phyloP scores from a whole-genome alignment of 1,140 invertebrate species.

The Drosophila burlai region DNA sequence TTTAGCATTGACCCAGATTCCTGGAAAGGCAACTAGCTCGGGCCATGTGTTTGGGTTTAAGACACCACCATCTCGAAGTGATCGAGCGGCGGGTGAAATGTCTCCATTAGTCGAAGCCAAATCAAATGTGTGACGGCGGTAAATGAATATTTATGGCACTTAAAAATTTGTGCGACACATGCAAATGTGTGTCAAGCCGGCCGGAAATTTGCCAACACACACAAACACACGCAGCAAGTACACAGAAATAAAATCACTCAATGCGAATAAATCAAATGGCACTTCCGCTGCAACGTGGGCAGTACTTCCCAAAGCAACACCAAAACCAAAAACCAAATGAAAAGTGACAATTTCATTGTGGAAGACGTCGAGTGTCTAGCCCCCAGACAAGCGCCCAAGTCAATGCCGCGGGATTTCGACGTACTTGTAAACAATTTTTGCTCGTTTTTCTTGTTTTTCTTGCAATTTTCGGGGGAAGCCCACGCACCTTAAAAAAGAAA shows the following conservation, averaged over 20 bases:
- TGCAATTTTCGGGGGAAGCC: slow-evolving; percentile 50
- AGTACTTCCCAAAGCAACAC: not conserved
- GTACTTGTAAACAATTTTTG: slow-evolving; percentile 63
- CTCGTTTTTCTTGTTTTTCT: slow-evolving; percentile 34
- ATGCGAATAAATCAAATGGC: slow-evolving; percentile 76
- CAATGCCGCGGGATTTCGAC: slow-evolving; percentile 51
- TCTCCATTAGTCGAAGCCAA: slow-evolving; percentile 61
- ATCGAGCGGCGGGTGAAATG: slow-evolving; percentile 27
- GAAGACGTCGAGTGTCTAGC: slow-evolving; percentile 49
- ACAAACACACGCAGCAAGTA: slow-evolving; percentile 21
- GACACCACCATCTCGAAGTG: slow-evolving; percentile 23
- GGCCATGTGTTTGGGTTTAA: slow-evolving; percentile 15
- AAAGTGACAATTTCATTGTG: slow-evolving; percentile 78
- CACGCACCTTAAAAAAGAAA: slow-evolving; percentile 35
- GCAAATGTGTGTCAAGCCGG: slow-evolving; percentile 71
- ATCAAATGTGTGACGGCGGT: slow-evolving; percentile 26
- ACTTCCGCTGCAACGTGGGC: slow-evolving; percentile 71
- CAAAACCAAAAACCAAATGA: slow-evolving; percentile 40
- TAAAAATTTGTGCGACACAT: slow-evolving; percentile 54
- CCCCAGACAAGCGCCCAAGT: slow-evolving; percentile 26
- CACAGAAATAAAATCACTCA: slow-evolving; percentile 48
- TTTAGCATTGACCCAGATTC: slow-evolving; percentile 73
- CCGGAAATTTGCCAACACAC: slow-evolving; percentile 72
- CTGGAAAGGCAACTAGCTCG: slow-evolving; percentile 58
- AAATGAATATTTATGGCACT: slow-evolving; percentile 57